phyloP scores from a whole-genome alignment of 2,888 invertebrate species.

The Pteria penguin region DNA sequence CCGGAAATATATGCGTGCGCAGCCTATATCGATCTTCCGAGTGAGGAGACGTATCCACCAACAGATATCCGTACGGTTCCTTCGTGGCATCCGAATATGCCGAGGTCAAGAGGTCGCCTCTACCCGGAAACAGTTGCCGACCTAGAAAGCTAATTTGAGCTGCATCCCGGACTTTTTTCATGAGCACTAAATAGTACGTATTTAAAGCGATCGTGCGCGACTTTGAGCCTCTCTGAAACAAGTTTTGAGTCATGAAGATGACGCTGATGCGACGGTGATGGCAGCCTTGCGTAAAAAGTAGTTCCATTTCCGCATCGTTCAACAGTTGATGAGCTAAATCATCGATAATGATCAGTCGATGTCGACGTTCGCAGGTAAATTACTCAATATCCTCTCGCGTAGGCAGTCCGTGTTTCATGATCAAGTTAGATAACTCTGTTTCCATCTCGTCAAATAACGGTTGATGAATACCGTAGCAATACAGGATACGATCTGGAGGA shows the following conservation, averaged over 20 bases:
- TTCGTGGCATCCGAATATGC: constrained; percentile 43
- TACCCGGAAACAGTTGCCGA: constrained; percentile 44
- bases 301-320: constrained; percentile 18
- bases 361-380: background rate
- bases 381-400: background rate
- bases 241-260: constrained; percentile 46
- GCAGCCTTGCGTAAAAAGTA: constrained; percentile 42
- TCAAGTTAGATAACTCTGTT: constrained; percentile 30
- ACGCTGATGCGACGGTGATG: constrained; percentile 49
- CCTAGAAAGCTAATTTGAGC: constrained; percentile 46
- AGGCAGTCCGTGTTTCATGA: constrained; percentile 5
- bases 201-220: constrained; percentile 49
- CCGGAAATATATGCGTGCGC: constrained; percentile 46
- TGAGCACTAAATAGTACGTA: constrained; percentile 40
- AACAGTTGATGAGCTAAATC: background rate
- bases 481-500: constrained; percentile 30
- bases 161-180: constrained; percentile 44
- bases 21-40: constrained; percentile 46
- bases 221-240: constrained; percentile 33
- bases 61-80: constrained; percentile 39
- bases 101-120: constrained; percentile 36
- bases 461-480: constrained; percentile 49
- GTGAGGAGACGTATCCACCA: constrained; percentile 46
- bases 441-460: constrained; percentile 48
- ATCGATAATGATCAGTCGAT: background rate